Evolutionary conservation across 2,888 invertebrate species (phyloP), one percentile per base, ranked within the genome.

Genomic region (Lithophane leautieri): DNA sequence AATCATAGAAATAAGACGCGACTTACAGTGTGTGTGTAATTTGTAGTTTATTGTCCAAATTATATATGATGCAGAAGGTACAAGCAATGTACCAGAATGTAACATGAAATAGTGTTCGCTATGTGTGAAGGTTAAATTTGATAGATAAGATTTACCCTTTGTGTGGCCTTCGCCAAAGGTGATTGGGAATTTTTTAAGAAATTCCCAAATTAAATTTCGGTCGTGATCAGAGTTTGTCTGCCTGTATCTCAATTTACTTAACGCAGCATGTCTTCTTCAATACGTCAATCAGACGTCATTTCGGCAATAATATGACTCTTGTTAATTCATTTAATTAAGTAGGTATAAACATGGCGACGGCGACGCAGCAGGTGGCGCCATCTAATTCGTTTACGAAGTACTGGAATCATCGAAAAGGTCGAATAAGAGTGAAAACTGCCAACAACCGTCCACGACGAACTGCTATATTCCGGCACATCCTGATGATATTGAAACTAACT

Each of bases 1-100:
- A 81, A 85, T 85, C 78, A 83, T 74, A 40, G 60, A 56, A 76
- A 70, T 78, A 74, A 75, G 79, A 65, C 76, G 14, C 34, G 70
- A 54, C 44, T 54, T 74, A 74, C 47, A 58, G 25, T 72, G 50
- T 79, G 68, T 78, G 47, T 76, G 58, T 74, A 76, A 76, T 74
- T 84, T 68, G 72, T 83, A 78, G 70, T 83, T 78, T 78, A 73
- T 70, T 61, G 65, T 74, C 12, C 22, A 83, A 75, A 70, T 77
- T 80, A 65, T 61, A 62, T 72, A 60, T 75, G 61, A 58, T 73
- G 47, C 60, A 28, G 50, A 73, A 47, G 52, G 4, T 42, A 54
- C 25, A 25, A 61, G 25, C 42, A 63, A 50, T 42, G 19, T 60
- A 60, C 19, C 11, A n/a, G 40, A 16, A 50, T 28, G 4, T 50